Percentiles rank a stretch among this genome's conserved stretches.
Conservation (phyloP, 2,797 vertebrate genomes). For the Halcyon chelicuti region DNA sequence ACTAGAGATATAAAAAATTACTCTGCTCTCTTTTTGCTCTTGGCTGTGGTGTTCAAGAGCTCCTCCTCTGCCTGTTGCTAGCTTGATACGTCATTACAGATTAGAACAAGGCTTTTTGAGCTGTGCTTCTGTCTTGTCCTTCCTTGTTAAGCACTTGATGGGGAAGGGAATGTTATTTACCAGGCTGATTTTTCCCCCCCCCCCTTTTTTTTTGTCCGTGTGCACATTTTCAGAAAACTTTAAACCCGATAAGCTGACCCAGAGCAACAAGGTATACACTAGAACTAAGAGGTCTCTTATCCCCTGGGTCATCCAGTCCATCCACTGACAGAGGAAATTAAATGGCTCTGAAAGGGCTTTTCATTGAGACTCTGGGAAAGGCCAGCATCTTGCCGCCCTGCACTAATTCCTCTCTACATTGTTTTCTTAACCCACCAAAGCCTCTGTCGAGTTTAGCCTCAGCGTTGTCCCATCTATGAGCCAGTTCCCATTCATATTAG, state of each 20-base stretch:
- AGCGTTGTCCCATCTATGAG: neutral
- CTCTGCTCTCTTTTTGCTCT: neutral
- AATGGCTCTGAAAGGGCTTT: slow-evolving; percentile 59
- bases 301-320: neutral
- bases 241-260: neutral
- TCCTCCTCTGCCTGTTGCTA: neutral
- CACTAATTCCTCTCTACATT: slow-evolving; percentile 50
- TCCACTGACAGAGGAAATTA: slow-evolving; percentile 3
- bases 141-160: neutral
- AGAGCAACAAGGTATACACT: neutral
- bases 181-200: neutral
- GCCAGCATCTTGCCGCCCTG: neutral
- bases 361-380: slow-evolving; percentile 55
- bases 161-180: neutral
- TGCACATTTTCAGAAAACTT: neutral
- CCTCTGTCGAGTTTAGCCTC: neutral
- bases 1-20: neutral
- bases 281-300: neutral
- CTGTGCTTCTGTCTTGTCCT: neutral
- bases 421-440: slow-evolving; percentile 55
- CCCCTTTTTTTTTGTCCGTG: neutral
- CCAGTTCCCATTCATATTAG: neutral
- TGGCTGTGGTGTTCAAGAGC: neutral
- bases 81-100: neutral
- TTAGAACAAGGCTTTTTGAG: neutral